Evolutionary conservation across 1,140 invertebrate genomes (phyloP).

Genomic region (Drosophila santomea): DNA sequence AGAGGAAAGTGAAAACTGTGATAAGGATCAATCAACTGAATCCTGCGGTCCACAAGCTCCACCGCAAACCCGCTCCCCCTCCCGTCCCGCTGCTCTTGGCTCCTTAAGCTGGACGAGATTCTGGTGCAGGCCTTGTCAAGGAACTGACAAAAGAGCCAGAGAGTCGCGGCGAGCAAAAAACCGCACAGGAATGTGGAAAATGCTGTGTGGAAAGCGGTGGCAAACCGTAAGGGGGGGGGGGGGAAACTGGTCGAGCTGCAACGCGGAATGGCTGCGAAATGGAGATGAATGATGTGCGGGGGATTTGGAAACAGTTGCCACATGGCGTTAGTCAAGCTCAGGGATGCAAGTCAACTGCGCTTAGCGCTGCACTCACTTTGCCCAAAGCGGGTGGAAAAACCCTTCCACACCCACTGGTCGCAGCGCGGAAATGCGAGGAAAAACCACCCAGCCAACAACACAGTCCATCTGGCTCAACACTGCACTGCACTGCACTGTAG

Average conservation of each 20-base stretch:
- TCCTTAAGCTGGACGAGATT: slow-evolving; percentile 23
- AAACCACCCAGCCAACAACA: neutral
- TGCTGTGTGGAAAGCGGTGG: neutral
- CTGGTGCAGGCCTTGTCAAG: slow-evolving; percentile 38
- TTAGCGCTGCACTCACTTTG: slow-evolving; percentile 54
- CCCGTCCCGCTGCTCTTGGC: neutral
- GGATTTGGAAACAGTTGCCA: slow-evolving; percentile 65
- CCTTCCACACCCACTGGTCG: too few relatives aligned
- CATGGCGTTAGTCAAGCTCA: slow-evolving; percentile 63
- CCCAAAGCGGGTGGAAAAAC: neutral
- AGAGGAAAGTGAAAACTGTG: slow-evolving; percentile 27
- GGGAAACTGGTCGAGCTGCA: neutral
- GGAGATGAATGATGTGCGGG: slow-evolving; percentile 66
- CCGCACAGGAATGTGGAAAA: slow-evolving; percentile 39
- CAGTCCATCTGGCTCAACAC: slow-evolving; percentile 3
- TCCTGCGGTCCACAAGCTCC: slow-evolving; percentile 4
- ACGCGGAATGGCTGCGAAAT: slow-evolving; percentile 38
- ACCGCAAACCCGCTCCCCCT: neutral
- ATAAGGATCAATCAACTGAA: slow-evolving; percentile 45
- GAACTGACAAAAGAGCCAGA: slow-evolving; percentile 9
- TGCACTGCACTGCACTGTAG: slow-evolving; percentile 1
- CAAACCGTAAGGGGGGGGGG: neutral
- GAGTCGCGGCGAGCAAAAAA: slow-evolving; percentile 18
- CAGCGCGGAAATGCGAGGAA: too few relatives aligned
- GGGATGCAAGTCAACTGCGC: slow-evolving; percentile 62